Evolutionary conservation across 1,140 invertebrate genomes (phyloP), one percentile per base, ranked within the genome.

Genomic region (Tenebrio molitor): DNA sequence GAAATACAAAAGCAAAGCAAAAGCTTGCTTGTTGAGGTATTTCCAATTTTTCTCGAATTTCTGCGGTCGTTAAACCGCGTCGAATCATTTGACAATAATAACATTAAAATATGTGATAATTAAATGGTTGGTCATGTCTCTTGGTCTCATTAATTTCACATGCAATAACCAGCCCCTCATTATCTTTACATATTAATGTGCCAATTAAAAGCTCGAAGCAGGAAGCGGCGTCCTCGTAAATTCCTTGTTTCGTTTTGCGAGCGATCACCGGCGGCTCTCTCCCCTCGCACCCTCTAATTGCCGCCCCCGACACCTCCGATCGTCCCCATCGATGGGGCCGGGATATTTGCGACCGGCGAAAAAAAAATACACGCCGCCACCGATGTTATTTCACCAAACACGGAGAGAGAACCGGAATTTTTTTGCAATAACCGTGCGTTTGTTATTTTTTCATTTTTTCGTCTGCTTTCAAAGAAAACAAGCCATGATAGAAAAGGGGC

Each of bases 371-470:
- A 53, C 16, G 46, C 46, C 46, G 46, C 46, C 46, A 23, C 46
- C 50, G 50, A 58, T 58, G 50, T 58, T 58, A 58, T 58, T 58
- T 58, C 50, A 58, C 50, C 50, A 58, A 58, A 58, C 50, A 58
- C 50, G 50, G 23, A 58, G 50, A 58, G 64, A 67, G 33, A 17
- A 21, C 25, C 8, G 16, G 36, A 15, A 68, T 50, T 68, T 29
- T 58, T 58, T 58, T 58, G 50, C 50, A 58, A 58, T 58, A 58
- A 58, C 21, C 50, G 42, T 50, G 29, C 73, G 66, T 68, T 71
- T 76, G 75, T 76, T 76, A 74, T 76, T 76, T 74, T 76, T 76
- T 72, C 75, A 76, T 76, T 76, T 76, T 76, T 76, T 76, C 68
- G 69, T 68, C 50, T 74, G 75, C 74, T 76, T 76, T 76, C 73